Evolutionary conservation across 2,888 invertebrate species (phyloP).

Genomic region (Cantharis rufa): DNA sequence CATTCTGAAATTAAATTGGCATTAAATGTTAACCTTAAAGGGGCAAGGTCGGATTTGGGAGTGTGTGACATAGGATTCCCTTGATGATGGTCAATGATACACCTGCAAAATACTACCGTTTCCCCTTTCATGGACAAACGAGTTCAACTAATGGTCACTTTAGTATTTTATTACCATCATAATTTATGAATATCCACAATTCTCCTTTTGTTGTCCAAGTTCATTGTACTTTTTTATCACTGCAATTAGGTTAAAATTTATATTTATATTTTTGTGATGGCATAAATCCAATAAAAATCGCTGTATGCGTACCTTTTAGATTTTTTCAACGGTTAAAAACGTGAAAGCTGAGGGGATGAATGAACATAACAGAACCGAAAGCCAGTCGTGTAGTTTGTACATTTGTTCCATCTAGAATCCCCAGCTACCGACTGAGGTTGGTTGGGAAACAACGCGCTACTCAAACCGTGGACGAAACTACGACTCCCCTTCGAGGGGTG

Average conservation of each 20-base stretch:
- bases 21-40: slow-evolving; percentile 39
- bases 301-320: background rate
- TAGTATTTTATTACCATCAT: background rate
- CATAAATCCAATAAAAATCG: background rate
- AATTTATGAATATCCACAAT: background rate
- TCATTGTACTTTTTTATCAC: background rate
- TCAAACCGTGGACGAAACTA: background rate
- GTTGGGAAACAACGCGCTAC: background rate
- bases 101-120: background rate
- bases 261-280: background rate
- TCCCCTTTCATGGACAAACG: background rate
- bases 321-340: background rate
- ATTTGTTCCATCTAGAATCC: background rate
- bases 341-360: background rate
- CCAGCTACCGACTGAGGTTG: background rate
- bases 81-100: background rate
- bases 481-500: slow-evolving; percentile 7
- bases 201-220: background rate
- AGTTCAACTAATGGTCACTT: background rate
- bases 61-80: background rate
- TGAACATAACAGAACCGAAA: background rate
- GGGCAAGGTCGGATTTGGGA: slow-evolving; percentile 38
- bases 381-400: background rate
- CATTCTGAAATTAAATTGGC: slow-evolving; percentile 40
- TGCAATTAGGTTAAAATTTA: background rate